These are phyloP conservation scores for Crossaster papposus DNA, from an alignment of 53 echinoderm and acorn worm genomes.

Conservation along the genomic window DNA sequence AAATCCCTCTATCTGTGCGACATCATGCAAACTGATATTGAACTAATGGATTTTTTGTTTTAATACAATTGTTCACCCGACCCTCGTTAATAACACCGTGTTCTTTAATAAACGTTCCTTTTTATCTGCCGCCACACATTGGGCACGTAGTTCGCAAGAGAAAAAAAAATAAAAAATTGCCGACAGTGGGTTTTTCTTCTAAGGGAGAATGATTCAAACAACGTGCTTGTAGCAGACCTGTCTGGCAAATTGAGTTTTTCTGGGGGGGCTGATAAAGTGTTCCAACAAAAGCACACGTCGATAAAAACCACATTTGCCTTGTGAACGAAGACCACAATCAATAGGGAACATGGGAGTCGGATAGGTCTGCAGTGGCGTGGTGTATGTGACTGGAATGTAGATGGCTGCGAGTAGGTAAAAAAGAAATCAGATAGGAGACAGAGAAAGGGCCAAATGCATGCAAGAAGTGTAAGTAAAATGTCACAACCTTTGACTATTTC, in stretches of 20 bases:
- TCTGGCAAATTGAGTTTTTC: neutral
- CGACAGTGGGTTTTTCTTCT: neutral
- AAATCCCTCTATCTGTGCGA: neutral
- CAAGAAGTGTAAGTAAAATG: too few relatives aligned
- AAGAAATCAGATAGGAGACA: neutral
- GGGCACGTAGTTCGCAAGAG: neutral
- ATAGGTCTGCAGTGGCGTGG: conserved; percentile 1
- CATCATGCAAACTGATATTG: neutral
- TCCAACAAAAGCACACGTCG: conserved; percentile 32
- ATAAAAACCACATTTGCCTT: conserved; percentile 44
- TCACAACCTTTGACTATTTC: too few relatives aligned
- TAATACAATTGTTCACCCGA: neutral
- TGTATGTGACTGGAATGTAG: conserved; percentile 17
- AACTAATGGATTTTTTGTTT: neutral
- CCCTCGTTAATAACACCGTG: neutral
- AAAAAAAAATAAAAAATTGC: neutral
- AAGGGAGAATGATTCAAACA: neutral
- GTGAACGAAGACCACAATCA: conserved; percentile 41
- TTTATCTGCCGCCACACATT: neutral
- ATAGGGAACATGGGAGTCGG: conserved; percentile 27
- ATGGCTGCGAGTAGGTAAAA: neutral
- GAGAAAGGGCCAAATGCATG: neutral
- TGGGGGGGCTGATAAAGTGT: conserved; percentile 13
- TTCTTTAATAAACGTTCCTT: neutral
- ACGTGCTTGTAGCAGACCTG: conserved; percentile 15